These are phyloP conservation scores for Lophochroa leadbeateri DNA, from an alignment of 2,113 vertebrate genomes.

Conservation along the genomic window DNA sequence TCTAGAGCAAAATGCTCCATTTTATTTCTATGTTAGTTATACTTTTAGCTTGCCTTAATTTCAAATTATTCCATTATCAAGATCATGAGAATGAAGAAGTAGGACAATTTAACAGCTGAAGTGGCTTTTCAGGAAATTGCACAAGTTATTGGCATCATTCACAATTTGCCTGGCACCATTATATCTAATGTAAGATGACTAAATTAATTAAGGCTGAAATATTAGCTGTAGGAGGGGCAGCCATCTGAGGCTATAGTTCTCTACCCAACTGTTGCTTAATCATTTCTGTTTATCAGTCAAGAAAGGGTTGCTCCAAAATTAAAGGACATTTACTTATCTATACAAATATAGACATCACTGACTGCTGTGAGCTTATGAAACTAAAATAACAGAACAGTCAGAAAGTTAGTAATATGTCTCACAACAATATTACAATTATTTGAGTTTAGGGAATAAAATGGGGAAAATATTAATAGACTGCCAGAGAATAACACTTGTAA, in stretches of 20 bases:
- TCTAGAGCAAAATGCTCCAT: neutral
- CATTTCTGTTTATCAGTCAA: neutral
- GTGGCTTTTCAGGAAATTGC: slow-evolving; percentile 24
- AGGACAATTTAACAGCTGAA: slow-evolving; percentile 7
- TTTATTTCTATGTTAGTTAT: neutral
- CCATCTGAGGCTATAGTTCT: neutral
- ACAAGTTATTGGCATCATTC: slow-evolving; percentile 2
- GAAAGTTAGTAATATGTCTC: neutral
- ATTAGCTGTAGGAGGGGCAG: neutral
- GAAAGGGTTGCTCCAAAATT: neutral
- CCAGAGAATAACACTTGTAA: neutral
- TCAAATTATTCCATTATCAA: neutral
- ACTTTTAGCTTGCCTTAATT: neutral
- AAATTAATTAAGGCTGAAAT: slow-evolving; percentile 23
- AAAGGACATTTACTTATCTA: neutral
- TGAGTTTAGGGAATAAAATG: neutral
- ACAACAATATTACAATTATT: neutral
- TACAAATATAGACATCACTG: neutral
- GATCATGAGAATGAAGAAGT: neutral
- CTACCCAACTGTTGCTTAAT: neutral
- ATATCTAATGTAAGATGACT: slow-evolving; percentile 6
- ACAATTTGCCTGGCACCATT: slow-evolving; percentile 11
- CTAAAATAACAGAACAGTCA: neutral
- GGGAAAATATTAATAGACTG: neutral
- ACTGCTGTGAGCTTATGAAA: neutral